Base-by-base conservation (phyloP, 2,888 invertebrate species). In the Amiota minor region DNA sequence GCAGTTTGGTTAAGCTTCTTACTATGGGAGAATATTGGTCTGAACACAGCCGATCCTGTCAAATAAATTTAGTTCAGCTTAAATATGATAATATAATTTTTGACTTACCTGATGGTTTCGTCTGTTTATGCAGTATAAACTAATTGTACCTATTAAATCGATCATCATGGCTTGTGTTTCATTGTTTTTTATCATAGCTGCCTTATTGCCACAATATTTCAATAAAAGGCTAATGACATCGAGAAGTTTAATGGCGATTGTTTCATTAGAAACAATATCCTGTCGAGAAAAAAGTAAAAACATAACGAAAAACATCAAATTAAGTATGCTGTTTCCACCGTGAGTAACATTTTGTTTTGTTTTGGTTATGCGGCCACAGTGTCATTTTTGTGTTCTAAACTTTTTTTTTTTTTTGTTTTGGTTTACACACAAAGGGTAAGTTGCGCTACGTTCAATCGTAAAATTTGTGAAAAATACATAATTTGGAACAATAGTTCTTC, bases 71-170 rank as follows among this genome's bases (percentile, higher is more conserved):
- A 35, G 35, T 35, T 35, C 35, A 35, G 35, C 2, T 35, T 35
- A 6, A 35, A 35, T 35, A 8, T 14, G 62, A 53, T 69, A 16
- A 53, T 55, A 59, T 18, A 35, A 35, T 35, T 18, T 45, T 16
- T 2, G 2, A 73, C 78, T 79, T 78, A 88, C 88, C 84, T 90
- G 90, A 81, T 90, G 88, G 75, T 87, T 81, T 16, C 85, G 86
- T 83, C 89, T 89, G 78, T 90, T 90, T 72, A 88, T 87, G 77
- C 88, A 88, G 71, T 89, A 88, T 85, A 89, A 90, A 74, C 90
- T 89, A 77, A 90, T 76, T 72, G 90, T 86, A 71, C 89, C 89
- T 80, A 90, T 88, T 83, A 90, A 83, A 83, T 90, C 90, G 72
- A 90, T 88, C 67, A 90, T 82, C 87, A 90, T 88, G 72, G 89